Conservation (phyloP, 2,797 vertebrate species). For the Enteromius paludinosus region DNA sequence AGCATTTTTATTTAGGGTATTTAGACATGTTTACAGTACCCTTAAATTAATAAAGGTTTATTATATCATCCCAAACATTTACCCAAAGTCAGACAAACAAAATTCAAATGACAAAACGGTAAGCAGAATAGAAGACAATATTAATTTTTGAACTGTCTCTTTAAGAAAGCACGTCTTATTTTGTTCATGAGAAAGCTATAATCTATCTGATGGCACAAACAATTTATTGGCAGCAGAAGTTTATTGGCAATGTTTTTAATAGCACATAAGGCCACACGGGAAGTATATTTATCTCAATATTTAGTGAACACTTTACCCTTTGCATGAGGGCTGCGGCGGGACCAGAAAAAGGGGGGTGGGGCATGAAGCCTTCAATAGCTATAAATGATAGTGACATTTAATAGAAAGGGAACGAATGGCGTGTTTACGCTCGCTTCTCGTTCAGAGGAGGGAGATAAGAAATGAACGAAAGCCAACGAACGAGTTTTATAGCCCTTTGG, state of each 20-base stretch:
- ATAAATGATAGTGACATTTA: conserved; percentile 70
- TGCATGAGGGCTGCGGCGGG: conserved; percentile 38
- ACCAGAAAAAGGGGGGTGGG: conserved; percentile 30
- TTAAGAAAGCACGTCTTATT: background rate
- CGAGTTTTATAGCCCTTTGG: conserved; percentile 63
- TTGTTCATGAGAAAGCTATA: background rate
- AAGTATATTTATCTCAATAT: conserved; percentile 48
- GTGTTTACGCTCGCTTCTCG: conserved; percentile 46
- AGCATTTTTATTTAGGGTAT: background rate
- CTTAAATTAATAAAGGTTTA: background rate
- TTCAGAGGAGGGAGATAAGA: conserved; percentile 55
- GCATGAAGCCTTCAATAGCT: conserved; percentile 57
- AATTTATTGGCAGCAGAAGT: background rate
- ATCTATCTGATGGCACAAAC: background rate
- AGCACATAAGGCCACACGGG: background rate
- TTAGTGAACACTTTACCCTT: conserved; percentile 49
- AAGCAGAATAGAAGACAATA: background rate
- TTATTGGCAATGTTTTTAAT: background rate
- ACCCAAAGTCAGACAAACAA: background rate
- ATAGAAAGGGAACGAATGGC: conserved; percentile 59
- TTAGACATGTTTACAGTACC: background rate
- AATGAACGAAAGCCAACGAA: conserved; percentile 52
- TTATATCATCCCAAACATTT: background rate
- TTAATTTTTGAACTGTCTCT: background rate
- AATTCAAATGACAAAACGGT: background rate